Conservation (phyloP, 2,113 vertebrate genomes). For the Erythrocercus mccallii region DNA sequence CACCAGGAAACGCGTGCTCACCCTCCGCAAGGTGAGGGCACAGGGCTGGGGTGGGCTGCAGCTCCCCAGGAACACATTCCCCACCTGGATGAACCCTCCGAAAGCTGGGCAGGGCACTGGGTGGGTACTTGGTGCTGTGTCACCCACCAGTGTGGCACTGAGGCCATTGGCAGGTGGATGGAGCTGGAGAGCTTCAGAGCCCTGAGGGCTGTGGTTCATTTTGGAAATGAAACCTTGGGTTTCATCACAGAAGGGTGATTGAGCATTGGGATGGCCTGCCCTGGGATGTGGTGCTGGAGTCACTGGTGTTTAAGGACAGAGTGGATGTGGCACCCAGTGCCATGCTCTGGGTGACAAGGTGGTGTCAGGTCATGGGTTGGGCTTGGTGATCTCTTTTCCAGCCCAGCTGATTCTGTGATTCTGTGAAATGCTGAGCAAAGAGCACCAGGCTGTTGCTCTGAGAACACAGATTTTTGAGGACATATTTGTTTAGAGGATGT, state of each 20-base stretch:
- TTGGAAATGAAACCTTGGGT: not conserved
- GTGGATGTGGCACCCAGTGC: not conserved
- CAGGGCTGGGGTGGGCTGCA: not conserved
- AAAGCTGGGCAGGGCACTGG: not conserved
- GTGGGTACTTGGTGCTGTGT: accelerated
- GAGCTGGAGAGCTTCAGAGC: not conserved
- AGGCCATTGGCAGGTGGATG: accelerated
- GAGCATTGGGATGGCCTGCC: not conserved
- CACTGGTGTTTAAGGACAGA: not conserved
- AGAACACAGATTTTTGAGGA: not conserved
- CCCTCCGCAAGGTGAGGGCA: slow-evolving; percentile 77
- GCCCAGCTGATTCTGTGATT: not conserved
- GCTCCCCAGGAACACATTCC: not conserved
- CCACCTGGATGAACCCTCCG: accelerated
- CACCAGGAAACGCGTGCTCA: slow-evolving; percentile 80
- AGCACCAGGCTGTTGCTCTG: not conserved
- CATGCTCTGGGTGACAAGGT: not conserved
- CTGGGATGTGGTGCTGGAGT: not conserved
- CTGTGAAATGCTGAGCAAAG: not conserved
- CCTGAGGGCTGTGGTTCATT: not conserved
- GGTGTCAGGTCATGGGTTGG: not conserved
- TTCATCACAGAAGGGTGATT: not conserved
- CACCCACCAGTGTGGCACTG: not conserved
- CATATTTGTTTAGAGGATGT: not conserved
- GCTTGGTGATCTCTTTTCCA: not conserved